Evolutionary conservation across 2,888 invertebrate species (phyloP), one percentile per base, ranked within the genome.

Genomic region (Lydus trimaculatus): DNA sequence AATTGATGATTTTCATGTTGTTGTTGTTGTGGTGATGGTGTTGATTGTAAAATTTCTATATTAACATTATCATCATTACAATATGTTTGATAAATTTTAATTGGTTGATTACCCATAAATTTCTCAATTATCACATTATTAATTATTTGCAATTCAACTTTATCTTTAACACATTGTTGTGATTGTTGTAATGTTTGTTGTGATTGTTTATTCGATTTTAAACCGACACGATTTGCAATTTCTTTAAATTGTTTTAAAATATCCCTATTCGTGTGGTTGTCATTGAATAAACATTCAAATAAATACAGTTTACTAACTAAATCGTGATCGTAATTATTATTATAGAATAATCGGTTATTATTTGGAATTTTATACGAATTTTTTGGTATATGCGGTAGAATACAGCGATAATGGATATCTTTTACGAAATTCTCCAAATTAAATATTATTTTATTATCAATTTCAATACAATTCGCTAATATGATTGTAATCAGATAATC

Each of bases 21-120:
- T 9, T 62, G 66, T 39, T 69, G 76, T 33, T 74, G 69, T 59
- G 75, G 73, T 13, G 81, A 73, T 20, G 79, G 77, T 15, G 82
- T 84, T 6, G 85, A 84, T 48, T 79, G 71, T 23, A 82, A 78
- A 25, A 86, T 73, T 61, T 83, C 83, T 0, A 82, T 78, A 64
- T 84, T 82, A 31, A 86, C 81, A 33, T 79, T 81, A 28, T 84
- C 84, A 25, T 76, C 75, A 43, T 83, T 80, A 52, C 52, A 52
- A 15, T 76, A 72, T 15, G 75, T 72, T 7, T 69, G 66, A 17
- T 74, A 76, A 9, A 78, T 70, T 13, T 77, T 43, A 17, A 68
- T 66, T 3, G 80, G 82, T 65, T 79, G 73, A 4, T 76, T 72
- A 2, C 83, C 80, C 82, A 84, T 76, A 74, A 79, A 78, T 64